Evolutionary conservation across 2,797 vertebrate species (phyloP), one percentile per base, ranked within the genome.

Genomic region (Macrochelys suwanniensis): DNA sequence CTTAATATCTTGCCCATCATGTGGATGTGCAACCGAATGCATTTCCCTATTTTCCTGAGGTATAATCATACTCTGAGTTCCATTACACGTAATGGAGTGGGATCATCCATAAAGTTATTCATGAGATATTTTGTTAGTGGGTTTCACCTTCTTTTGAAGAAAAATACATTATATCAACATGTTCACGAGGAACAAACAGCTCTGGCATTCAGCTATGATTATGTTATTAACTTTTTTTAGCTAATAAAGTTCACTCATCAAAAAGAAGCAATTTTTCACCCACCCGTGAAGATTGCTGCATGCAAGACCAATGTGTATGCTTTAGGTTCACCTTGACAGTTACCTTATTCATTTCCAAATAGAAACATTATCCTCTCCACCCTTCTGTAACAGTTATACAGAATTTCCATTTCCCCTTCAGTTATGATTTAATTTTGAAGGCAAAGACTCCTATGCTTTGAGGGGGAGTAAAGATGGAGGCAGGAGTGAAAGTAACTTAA

Each of bases 381-480:
- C 51, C 61, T 68, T 88, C 86, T 92, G 54, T 80, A 10, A 84
- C 1, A 7, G 94, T 94, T 93, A 97, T 92, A 3, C 45, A 97
- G 95, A 95, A 97, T 93, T 96, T 98, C 94, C 89, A 95, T 89
- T 97, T 97, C 93, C 89, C 86, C 85, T 97, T 97, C 47, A 28
- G 92, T 94, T 96, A 97, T 93, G 90, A 96, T 95, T 97, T 96
- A 97, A 97, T 96, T 98, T 98, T 95, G 97, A 94, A 97, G 93
- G 88, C 94, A 97, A 96, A 95, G 83, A 89, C 80, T 95, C 94
- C 96, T 97, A 96, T 96, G 92, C 97, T 97, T 94, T 92, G 92
- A 95, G 94, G 23, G 21, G 53, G 21, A 94, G 96, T 97, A 95
- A 97, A 97, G 96, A 97, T 77, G 31, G 59, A 16, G 15, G 31